Percentiles rank a stretch among this genome's conserved stretches.
Evolutionary conservation across 2,113 vertebrate genomes (phyloP).

Genomic region (Dipodomys stephensi): DNA sequence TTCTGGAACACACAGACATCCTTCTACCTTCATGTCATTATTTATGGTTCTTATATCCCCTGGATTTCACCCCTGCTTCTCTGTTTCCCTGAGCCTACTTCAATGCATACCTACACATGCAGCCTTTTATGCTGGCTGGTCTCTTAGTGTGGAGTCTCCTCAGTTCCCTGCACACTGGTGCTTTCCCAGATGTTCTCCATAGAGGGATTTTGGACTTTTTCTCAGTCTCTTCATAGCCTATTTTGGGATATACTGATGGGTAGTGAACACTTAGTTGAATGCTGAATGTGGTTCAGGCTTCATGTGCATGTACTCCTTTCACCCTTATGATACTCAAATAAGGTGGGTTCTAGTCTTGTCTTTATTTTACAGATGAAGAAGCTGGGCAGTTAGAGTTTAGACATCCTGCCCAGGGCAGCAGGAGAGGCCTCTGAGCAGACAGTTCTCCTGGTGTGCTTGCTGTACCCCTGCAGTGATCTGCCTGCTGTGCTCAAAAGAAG

Average conservation of each 20-base stretch:
- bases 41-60: background rate
- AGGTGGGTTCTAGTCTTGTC: background rate
- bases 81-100: background rate
- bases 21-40: background rate
- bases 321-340: background rate
- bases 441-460: background rate
- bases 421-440: background rate
- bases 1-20: background rate
- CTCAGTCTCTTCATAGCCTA: background rate
- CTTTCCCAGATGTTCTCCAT: background rate
- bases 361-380: background rate
- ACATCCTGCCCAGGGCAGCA: background rate
- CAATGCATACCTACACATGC: background rate
- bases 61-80: background rate
- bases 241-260: background rate
- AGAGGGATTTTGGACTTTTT: background rate
- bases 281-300: background rate
- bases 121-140: background rate
- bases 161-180: background rate
- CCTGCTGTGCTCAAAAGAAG: background rate
- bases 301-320: background rate
- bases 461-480: accelerated
- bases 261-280: background rate
- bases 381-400: background rate
- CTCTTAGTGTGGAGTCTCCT: background rate